Base-by-base conservation (phyloP, 2,113 vertebrate species). In the Dipodomys stephensi region DNA sequence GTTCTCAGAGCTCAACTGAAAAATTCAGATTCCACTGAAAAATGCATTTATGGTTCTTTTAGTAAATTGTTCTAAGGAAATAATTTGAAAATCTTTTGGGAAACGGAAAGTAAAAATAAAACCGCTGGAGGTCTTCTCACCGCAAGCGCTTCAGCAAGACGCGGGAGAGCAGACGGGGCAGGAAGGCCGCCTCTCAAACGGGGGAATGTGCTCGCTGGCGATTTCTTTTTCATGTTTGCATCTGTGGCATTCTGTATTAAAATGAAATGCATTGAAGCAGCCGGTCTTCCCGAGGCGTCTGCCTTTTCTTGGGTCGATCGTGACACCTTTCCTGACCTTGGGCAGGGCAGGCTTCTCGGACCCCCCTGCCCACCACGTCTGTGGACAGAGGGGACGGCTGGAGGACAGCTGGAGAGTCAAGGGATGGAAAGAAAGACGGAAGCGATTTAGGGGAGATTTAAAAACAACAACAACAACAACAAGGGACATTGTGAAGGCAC, bases 101-200 rank as follows among this genome's bases (percentile, higher is more conserved):
- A 95, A 94, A 94, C 71, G 77, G 89, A 81, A 93, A 82, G n/a
- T 64, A 87, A 95, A 93, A 94, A 92, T 92, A 89, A 95, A 96
- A 92, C 90, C 57, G 23, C 86, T 77, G 82, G 88, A 93, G 80
- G 84, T 95, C 65, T 94, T 91, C 94, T 79, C 83, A 83, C 87
- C 89, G 79, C 84, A 82, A 78, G 64, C 74, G 19, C 46, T 95
- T 97, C 64, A 67, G 68, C 30, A 65, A 27, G 74, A 88, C 79
- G 74, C 20, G 92, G 77, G 87, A 94, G 77, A 39, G 35, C 35
- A 39, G 35, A 39, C 90, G 92, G 72, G 39, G 76, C 91, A 86
- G 69, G 88, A 90, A 93, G 87, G 15, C 35, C 74, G 81, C 60
- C 35, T 80, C 85, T 94, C 87, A 93, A 94, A 90, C 67, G 79